Evolutionary conservation across 2,113 vertebrate species (phyloP).

Genomic region (Caranx melampygus): DNA sequence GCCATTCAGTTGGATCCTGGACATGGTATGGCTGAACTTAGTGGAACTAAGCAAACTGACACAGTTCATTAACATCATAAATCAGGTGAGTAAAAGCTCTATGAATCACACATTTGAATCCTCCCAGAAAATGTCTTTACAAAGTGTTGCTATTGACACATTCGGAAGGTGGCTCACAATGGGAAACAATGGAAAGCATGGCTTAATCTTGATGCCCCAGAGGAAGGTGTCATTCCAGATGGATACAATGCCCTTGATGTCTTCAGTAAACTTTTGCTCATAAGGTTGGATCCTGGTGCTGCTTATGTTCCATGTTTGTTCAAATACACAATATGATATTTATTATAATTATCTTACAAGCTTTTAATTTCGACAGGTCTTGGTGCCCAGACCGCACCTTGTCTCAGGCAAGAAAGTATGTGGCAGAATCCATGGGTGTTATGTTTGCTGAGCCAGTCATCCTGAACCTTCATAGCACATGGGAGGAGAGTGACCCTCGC

Average conservation of each 20-base stretch:
- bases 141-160: not conserved
- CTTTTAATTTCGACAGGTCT: slow-evolving; percentile 61
- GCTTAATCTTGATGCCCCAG: slow-evolving; percentile 90
- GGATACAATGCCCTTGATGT: slow-evolving; percentile 87
- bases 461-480: slow-evolving; percentile 88
- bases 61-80: slow-evolving; percentile 87
- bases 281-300: slow-evolving; percentile 73
- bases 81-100: slow-evolving; percentile 79
- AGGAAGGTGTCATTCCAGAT: slow-evolving; percentile 87
- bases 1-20: slow-evolving; percentile 90
- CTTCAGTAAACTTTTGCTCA: slow-evolving; percentile 88
- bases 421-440: slow-evolving; percentile 86
- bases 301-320: not conserved
- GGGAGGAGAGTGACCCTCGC: slow-evolving; percentile 88
- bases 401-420: slow-evolving; percentile 88
- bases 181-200: slow-evolving; percentile 91
- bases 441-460: slow-evolving; percentile 87
- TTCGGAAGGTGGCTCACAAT: slow-evolving; percentile 71
- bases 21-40: slow-evolving; percentile 92
- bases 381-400: slow-evolving; percentile 90
- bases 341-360: not conserved
- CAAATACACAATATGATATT: slow-evolving; percentile 4
- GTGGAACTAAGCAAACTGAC: slow-evolving; percentile 89
- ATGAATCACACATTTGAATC: not conserved
- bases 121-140: not conserved